Conservation (phyloP, 2,888 invertebrate species). For the Bombylius discolor region DNA sequence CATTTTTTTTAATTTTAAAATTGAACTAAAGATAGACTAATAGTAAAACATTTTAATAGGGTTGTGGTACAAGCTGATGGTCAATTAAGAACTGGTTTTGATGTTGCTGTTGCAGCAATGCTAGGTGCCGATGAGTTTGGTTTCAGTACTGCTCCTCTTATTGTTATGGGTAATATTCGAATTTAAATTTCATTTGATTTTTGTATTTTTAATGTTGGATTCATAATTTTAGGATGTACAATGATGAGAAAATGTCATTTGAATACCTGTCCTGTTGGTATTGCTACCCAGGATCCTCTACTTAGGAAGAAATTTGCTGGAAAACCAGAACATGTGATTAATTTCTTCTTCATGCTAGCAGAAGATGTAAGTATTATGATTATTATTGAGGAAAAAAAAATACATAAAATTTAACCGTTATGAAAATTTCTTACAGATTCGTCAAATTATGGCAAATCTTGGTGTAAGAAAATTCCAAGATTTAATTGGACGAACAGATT, state of each 20-base stretch:
- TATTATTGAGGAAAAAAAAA: neutral
- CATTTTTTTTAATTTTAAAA: neutral
- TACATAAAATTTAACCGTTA: too few species aligned
- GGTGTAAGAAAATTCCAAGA: conserved; percentile 84
- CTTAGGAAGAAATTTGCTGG: conserved; percentile 93
- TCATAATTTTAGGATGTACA: conserved; percentile 57
- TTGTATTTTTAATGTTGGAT: too few species aligned
- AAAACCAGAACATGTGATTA: conserved; percentile 93
- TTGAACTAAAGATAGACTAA: conserved; percentile 1
- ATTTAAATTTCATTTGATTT: neutral
- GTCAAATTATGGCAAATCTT: conserved; percentile 79
- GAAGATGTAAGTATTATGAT: conserved; percentile 61
- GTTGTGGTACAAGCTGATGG: conserved; percentile 95
- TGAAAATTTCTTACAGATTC: conserved; percentile 46
- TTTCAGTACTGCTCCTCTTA: conserved; percentile 95
- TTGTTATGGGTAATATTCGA: conserved; percentile 59
- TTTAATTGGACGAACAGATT: conserved; percentile 81
- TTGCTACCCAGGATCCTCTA: conserved; percentile 95
- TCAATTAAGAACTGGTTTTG: conserved; percentile 88
- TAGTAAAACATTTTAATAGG: conserved; percentile 35
- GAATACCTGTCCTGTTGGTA: conserved; percentile 98
- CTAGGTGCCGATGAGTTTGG: conserved; percentile 98
- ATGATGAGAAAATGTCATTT: conserved; percentile 99
- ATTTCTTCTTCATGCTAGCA: conserved; percentile 94
- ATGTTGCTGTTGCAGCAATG: conserved; percentile 88